Evolutionary conservation across 2,888 invertebrate genomes (phyloP), one percentile per base, ranked within the genome.

Genomic region (Matsumyia berberina): DNA sequence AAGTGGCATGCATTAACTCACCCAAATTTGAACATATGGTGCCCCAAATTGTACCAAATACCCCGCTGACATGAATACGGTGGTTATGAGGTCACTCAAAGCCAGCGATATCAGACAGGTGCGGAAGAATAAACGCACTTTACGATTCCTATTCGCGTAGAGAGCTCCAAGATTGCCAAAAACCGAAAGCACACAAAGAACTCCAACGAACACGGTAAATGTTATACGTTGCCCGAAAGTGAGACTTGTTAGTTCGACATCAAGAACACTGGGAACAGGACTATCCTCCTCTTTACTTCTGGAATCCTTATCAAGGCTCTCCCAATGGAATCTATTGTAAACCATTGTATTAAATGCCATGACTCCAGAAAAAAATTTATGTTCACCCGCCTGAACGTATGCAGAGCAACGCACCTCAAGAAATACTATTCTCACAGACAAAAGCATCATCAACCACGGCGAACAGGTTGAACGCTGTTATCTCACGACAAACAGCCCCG

Each of bases 41-140:
- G 86, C 87, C 1, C 81, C 87, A 46, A 91, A 89, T 83, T 91
- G 89, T 1, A 89, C 86, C 70, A 90, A 82, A 66, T 90, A 91
- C 53, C 88, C 88, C 1, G 85, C 19, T 24, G 88, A 82, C 44
- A 88, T 86, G 60, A 90, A 90, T 1, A 89, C 39, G 1, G 89
- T 88, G 9, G 88, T 92, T 39, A 92, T 82, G 17, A 93, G 88
- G 89, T 93, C 93, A 79, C 93, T 93, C 35, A 92, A 44, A n/a
- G 93, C 92, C 80, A 93, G 87, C 0, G 93, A 93, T 15, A 93
- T 90, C 5, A 93, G 90, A 70, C 92, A 93, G 35, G 90, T 89
- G 79, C 93, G 93, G 83, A 93, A 93, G 35, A 93, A 90, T n/a
- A 91, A 91, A n/a, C 93, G 90, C 62, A 92, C 89, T 72, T 93